Evolutionary conservation across 2,797 vertebrate genomes (phyloP).

Genomic region (Labeo calbasu): DNA sequence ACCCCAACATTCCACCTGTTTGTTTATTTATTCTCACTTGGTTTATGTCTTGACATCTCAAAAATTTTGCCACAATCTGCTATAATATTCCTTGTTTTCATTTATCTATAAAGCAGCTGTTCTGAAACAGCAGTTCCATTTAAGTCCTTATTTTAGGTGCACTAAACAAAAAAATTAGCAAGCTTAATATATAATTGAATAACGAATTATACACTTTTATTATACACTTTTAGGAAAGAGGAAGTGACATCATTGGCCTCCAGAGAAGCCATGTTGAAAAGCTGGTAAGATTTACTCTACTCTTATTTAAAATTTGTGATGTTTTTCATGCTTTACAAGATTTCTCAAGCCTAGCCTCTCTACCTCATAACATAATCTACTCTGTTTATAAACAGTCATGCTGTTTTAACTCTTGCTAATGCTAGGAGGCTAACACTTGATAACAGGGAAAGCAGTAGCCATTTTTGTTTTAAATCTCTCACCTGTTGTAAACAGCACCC

Average conservation of each 20-base stretch:
- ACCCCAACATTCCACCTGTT: conserved; percentile 37
- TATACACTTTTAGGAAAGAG: background rate
- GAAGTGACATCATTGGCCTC: conserved; percentile 5
- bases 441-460: background rate
- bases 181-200: background rate
- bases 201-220: background rate
- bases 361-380: background rate
- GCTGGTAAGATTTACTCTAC: background rate
- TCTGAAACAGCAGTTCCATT: background rate
- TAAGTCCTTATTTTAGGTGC: background rate
- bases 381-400: background rate
- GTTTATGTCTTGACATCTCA: conserved; percentile 11
- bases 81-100: background rate
- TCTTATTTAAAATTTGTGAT: no score
- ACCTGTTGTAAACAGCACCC: background rate
- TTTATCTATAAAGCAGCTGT: background rate
- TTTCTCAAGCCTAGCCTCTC: background rate
- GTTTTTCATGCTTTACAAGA: background rate
- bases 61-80: background rate
- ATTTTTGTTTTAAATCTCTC: background rate
- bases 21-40: conserved; percentile 36
- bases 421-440: background rate
- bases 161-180: no score
- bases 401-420: background rate
- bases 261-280: background rate